phyloP scores from a whole-genome alignment of 2,797 vertebrate genomes.

The Sphenodon punctatus region DNA sequence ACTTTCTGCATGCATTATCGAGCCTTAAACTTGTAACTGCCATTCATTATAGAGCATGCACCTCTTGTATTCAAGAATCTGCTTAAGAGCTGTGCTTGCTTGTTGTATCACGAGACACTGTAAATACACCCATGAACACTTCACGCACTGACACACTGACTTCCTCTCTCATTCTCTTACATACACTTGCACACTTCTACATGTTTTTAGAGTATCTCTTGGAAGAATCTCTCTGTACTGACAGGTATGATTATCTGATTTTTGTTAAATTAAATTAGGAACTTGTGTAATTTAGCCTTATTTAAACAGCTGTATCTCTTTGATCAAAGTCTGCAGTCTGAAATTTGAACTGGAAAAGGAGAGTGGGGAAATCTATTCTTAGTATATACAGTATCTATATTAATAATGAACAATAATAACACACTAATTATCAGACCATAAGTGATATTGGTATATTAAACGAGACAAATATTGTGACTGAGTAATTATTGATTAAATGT shows the following conservation, averaged over 20 bases:
- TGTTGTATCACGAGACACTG: slow-evolving; percentile 62
- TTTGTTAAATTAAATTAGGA: slow-evolving; percentile 47
- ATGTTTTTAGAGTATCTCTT: slow-evolving; percentile 71
- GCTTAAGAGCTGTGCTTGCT: slow-evolving; percentile 64
- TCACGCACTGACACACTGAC: slow-evolving; percentile 54
- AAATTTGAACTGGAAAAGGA: slow-evolving; percentile 58
- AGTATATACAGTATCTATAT: background rate
- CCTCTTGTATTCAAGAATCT: slow-evolving; percentile 56
- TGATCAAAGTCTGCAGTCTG: slow-evolving; percentile 65
- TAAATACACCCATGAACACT: slow-evolving; percentile 43
- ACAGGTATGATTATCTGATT: slow-evolving; percentile 70
- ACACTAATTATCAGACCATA: too few relatives aligned
- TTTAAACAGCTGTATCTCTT: slow-evolving; percentile 74
- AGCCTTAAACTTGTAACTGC: slow-evolving; percentile 34
- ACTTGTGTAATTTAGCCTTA: slow-evolving; percentile 62
- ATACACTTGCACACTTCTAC: slow-evolving; percentile 56
- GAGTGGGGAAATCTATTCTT: slow-evolving; percentile 41
- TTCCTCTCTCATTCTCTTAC: slow-evolving; percentile 35
- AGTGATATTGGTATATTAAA: too few relatives aligned
- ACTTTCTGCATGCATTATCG: background rate
- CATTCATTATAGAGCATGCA: slow-evolving; percentile 62
- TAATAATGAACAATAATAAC: too few relatives aligned
- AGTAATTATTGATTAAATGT: background rate
- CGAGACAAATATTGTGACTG: background rate
- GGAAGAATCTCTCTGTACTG: slow-evolving; percentile 64